phyloP scores from a whole-genome alignment of 2,797 vertebrate genomes.

The Gadopsis bispinosus region DNA sequence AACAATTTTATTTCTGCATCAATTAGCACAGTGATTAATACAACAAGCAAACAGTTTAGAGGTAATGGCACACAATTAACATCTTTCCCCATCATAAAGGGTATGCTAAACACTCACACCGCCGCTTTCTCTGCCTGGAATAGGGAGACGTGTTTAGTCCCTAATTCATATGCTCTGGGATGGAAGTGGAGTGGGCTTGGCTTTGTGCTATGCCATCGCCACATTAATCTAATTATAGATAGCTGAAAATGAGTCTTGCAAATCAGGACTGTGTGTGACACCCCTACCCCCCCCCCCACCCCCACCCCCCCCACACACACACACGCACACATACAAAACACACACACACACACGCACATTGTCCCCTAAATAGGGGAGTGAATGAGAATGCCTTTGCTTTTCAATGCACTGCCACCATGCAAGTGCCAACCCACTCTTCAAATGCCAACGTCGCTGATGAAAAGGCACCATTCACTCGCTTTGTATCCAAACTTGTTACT shows the following conservation, averaged over 20 bases:
- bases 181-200: conserved; percentile 88
- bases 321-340: conserved; percentile 38
- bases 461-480: conserved; percentile 81
- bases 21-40: conserved; percentile 99
- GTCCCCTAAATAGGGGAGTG: conserved; percentile 85
- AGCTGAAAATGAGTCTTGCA: conserved; percentile 90
- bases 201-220: conserved; percentile 90
- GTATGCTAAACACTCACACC: conserved; percentile 93
- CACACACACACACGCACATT: conserved; percentile 73
- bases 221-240: conserved; percentile 99
- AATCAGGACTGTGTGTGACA: conserved; percentile 64
- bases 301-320: conserved; percentile 2
- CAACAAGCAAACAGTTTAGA: conserved; percentile 99
- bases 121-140: conserved; percentile 92
- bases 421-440: conserved; percentile 87
- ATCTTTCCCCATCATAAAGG: conserved; percentile 97
- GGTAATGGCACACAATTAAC: conserved; percentile 99
- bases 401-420: conserved; percentile 82
- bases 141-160: conserved; percentile 93
- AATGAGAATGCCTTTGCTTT: conserved; percentile 90
- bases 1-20: conserved; percentile 98
- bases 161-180: conserved; percentile 92
- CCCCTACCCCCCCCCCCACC: conserved; percentile 34
- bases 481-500: conserved; percentile 92
- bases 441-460: conserved; percentile 81